These are phyloP conservation scores for Parazoanthus swiftii DNA, from an alignment of 92 coral and sea anemone genomes.

Conservation along the genomic window DNA sequence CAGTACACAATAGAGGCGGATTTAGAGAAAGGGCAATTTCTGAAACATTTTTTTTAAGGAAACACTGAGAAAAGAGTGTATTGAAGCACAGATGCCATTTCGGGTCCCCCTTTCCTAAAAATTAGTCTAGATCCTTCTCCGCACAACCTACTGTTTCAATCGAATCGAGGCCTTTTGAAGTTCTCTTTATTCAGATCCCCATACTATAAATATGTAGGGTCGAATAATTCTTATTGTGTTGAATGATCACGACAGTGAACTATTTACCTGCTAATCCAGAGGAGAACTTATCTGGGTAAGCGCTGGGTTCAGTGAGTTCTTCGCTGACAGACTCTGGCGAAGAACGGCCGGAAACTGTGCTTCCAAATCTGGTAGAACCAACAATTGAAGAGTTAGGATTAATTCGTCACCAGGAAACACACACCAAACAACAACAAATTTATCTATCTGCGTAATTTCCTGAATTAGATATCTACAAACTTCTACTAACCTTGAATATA, in stretches of 20 bases:
- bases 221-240: neutral
- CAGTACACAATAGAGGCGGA: too few relatives aligned
- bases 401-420: neutral
- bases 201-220: neutral
- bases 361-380: constrained; percentile 68
- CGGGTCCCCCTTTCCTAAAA: too few relatives aligned
- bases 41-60: too few relatives aligned
- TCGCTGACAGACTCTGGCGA: constrained; percentile 98
- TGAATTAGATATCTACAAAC: neutral
- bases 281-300: constrained; percentile 84
- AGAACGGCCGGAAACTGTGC: constrained; percentile 90
- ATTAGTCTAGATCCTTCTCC: too few relatives aligned
- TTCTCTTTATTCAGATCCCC: neutral
- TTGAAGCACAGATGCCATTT: too few relatives aligned
- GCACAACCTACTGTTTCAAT: too few relatives aligned
- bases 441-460: too few relatives aligned
- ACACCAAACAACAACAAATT: neutral
- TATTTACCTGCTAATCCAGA: constrained; percentile 87
- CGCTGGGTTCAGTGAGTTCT: constrained; percentile 90
- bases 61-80: too few relatives aligned
- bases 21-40: too few relatives aligned
- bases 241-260: neutral
- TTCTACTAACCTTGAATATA: neutral
- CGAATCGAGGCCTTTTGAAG: neutral
- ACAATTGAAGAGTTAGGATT: neutral